Percentiles rank a stretch among this genome's conserved stretches.
These are phyloP conservation scores for Sesia apiformis DNA, from an alignment of 2,888 invertebrate species.

Conservation along the genomic window DNA sequence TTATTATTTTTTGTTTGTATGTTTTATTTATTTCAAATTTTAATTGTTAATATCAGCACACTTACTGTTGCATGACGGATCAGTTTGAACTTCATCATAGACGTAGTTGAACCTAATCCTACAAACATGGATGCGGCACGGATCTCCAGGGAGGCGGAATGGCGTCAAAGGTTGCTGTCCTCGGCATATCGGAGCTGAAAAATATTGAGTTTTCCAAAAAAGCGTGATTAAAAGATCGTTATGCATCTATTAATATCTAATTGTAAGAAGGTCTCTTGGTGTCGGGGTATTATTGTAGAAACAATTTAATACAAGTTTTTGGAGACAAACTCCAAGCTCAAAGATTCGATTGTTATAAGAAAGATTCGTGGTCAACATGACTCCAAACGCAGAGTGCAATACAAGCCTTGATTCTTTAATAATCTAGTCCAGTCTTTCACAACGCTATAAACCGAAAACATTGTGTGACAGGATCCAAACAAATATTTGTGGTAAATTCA, in stretches of 20 bases:
- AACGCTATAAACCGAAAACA: no score
- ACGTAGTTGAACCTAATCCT: constrained; percentile 51
- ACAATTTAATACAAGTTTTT: no score
- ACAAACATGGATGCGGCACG: constrained; percentile 38
- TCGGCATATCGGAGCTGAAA: constrained; percentile 45
- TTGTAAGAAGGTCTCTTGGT: no score
- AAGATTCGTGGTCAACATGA: neutral
- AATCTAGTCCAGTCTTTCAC: no score
- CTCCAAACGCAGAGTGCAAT: no score
- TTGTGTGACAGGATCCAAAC: no score
- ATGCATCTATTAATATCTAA: no score
- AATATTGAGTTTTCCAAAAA: no score
- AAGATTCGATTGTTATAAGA: neutral
- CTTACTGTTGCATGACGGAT: constrained; percentile 12
- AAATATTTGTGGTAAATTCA: no score
- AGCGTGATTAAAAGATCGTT: no score
- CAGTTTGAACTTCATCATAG: constrained; percentile 28
- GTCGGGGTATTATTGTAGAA: no score
- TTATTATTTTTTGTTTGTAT: neutral
- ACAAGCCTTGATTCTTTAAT: no score
- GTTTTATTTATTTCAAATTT: neutral
- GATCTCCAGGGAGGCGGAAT: constrained; percentile 31
- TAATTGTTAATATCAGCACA: neutral
- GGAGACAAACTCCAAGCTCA: neutral
- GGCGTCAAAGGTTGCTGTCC: constrained; percentile 26